Conservation (phyloP, 2,888 invertebrate genomes). For the Rhopalosiphum nymphaeae region DNA sequence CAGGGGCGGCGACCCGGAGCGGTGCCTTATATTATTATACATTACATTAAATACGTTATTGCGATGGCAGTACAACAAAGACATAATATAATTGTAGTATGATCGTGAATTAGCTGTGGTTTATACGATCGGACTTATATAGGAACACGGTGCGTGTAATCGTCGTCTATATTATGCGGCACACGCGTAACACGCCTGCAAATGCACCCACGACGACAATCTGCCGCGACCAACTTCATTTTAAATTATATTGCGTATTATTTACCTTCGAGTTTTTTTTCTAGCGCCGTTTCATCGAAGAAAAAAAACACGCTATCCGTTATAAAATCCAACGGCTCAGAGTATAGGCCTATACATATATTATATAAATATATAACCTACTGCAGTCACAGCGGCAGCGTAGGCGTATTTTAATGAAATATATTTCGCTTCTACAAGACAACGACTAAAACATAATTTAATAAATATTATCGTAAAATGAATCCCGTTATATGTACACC, state of each 20-base stretch:
- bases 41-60: background rate
- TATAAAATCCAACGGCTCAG: background rate
- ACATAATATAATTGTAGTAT: background rate
- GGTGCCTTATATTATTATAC: background rate
- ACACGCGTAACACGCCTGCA: background rate
- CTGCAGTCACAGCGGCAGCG: background rate
- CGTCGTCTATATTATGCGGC: background rate
- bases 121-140: background rate
- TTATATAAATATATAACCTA: background rate
- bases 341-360: background rate
- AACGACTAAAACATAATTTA: background rate
- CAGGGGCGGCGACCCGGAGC: background rate
- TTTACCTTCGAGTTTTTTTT: background rate
- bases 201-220: background rate
- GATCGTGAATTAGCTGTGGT: background rate
- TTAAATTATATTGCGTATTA: background rate
- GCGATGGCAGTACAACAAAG: background rate
- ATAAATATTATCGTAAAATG: background rate
- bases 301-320: background rate
- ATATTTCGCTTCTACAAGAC: background rate
- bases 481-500: constrained; percentile 11
- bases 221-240: background rate
- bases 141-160: background rate
- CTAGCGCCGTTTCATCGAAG: background rate
- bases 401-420: constrained; percentile 37